Percentiles rank a stretch among this genome's conserved stretches.
Conservation (phyloP, 2,113 vertebrate species). For the Numida meleagris region DNA sequence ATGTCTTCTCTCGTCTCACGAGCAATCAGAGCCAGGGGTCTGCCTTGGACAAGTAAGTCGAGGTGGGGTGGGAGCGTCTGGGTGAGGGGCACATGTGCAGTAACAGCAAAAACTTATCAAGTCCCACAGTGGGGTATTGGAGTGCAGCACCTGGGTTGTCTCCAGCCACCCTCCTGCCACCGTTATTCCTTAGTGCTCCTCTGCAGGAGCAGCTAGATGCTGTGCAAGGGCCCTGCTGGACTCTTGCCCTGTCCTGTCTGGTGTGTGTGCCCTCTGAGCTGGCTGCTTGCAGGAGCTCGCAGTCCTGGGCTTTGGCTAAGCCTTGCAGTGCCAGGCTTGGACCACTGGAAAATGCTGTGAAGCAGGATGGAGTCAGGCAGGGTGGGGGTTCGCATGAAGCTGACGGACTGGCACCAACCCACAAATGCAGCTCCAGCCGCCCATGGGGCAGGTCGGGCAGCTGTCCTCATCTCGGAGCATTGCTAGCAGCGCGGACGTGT, state of each 20-base stretch:
- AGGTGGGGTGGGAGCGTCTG: background rate
- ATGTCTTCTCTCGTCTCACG: slow-evolving; percentile 96
- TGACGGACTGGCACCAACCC: background rate
- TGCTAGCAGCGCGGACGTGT: background rate
- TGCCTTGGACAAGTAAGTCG: slow-evolving; percentile 95
- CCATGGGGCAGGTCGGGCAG: background rate
- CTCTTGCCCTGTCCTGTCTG: background rate
- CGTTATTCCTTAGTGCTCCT: background rate
- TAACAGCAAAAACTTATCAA: rapidly evolving
- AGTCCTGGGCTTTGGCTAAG: background rate
- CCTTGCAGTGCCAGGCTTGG: background rate
- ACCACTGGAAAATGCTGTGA: background rate
- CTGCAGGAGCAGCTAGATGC: background rate
- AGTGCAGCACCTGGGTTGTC: background rate
- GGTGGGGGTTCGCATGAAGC: background rate
- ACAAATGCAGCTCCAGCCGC: background rate
- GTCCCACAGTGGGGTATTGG: rapidly evolving
- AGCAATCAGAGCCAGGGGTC: slow-evolving; percentile 95
- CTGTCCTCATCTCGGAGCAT: background rate
- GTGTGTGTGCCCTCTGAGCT: background rate
- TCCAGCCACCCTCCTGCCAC: background rate
- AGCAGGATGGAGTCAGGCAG: background rate
- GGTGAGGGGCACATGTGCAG: background rate
- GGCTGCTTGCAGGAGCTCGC: background rate
- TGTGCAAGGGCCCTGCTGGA: background rate